Evolutionary conservation across 1,140 invertebrate genomes (phyloP).

Genomic region (Nylanderia fulva): DNA sequence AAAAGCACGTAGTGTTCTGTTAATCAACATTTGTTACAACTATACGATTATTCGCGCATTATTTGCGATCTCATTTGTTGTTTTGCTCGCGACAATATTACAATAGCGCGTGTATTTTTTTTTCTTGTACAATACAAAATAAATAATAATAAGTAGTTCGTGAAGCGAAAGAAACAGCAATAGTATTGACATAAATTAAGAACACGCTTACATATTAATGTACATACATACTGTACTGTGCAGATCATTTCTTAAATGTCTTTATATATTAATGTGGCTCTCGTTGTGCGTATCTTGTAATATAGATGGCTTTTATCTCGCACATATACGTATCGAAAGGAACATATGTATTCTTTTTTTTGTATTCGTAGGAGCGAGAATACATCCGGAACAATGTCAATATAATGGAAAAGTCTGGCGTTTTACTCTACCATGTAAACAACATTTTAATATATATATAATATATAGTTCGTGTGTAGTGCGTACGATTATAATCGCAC

Average conservation of each 20-base stretch:
- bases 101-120: background rate
- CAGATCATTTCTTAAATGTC: background rate
- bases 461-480: conserved; percentile 50
- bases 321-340: conserved; percentile 33
- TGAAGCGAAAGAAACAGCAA: conserved; percentile 22
- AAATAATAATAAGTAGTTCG: conserved; percentile 30
- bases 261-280: conserved; percentile 16
- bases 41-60: background rate
- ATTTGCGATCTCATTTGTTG: conserved; percentile 26
- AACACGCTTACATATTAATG: conserved; percentile 18
- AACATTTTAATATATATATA: conserved; percentile 40
- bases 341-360: conserved; percentile 5
- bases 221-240: conserved; percentile 41
- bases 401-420: conserved; percentile 29
- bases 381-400: conserved; percentile 36
- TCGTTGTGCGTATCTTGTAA: conserved; percentile 49
- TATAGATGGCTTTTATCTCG: conserved; percentile 20
- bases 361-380: conserved; percentile 35
- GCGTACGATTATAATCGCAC: conserved; percentile 53
- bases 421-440: conserved; percentile 30
- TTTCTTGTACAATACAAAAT: conserved; percentile 5
- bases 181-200: conserved; percentile 23
- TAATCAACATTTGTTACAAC: conserved; percentile 25
- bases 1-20: conserved; percentile 5
- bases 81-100: background rate